Base-by-base conservation (phyloP, 2,888 invertebrate genomes). In the Drosophila gaucha region DNA sequence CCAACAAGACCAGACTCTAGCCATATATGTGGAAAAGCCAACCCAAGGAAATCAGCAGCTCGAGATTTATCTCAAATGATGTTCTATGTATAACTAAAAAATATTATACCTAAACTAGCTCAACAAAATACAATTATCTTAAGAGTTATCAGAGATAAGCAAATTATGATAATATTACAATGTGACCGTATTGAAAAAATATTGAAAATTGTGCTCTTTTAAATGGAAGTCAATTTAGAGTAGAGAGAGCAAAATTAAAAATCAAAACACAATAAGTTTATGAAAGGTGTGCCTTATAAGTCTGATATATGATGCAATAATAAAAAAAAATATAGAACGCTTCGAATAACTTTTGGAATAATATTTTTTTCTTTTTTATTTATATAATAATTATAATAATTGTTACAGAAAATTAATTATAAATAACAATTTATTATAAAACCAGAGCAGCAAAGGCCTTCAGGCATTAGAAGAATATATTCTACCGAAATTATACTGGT, bases 1-100 rank as follows among this genome's bases (percentile, higher is more conserved):
- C n/a, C n/a, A n/a, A n/a, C 10, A 28, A 70, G 78, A 35, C 63
- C 75, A 67, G 62, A 35, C 74, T 44, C 74, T 49, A 28, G 36
- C 57, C 51, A 46, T 22, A 58, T n/a, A 1, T 36, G 58, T 44
- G 64, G 58, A 35, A 50, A 46, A 46, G 20, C 18, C 26, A 50
- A 22, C 10, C 22, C 46, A 41, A 6, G 14, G n/a, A n/a, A n/a
- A n/a, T 10, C 10, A 18, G 12, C 33, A 44, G 44, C 24, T 16
- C 24, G 44, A 44, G 14, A 33, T 2, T 14, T 22, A 41, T 18
- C 8, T 41, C 9, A 8, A 22, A 39, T 0, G 4, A 38, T 52
- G 18, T 51, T 18, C 12, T 28, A 24, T 51, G 14, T 50, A 28
- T 26, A 14, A 22, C 33, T 39, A 22, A 60, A 33, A 9, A 33